phyloP scores from a whole-genome alignment of 2,888 invertebrate genomes.

The Leptinotarsa juncta region DNA sequence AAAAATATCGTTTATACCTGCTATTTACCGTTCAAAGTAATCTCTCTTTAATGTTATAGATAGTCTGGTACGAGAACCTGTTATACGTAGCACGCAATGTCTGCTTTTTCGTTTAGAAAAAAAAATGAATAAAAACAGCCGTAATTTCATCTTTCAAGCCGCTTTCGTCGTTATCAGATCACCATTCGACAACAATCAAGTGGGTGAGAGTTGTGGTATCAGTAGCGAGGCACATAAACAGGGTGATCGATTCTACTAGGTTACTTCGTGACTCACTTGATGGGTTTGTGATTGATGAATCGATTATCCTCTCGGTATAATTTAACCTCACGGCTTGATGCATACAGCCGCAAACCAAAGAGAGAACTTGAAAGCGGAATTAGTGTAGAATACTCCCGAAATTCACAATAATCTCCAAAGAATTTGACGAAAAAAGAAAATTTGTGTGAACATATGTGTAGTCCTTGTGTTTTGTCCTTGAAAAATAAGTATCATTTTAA shows the following conservation, averaged over 20 bases:
- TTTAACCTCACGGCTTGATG: background rate
- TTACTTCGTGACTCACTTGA: background rate
- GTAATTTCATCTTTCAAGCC: slow-evolving; percentile 56
- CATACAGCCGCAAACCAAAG: no score
- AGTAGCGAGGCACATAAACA: slow-evolving; percentile 3
- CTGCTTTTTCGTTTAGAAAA: slow-evolving; percentile 50
- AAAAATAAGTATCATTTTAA: no score
- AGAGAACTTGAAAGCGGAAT: no score
- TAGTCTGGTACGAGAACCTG: slow-evolving; percentile 53
- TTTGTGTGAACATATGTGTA: no score
- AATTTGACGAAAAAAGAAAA: no score
- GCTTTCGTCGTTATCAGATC: slow-evolving; percentile 53
- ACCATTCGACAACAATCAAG: slow-evolving; percentile 35
- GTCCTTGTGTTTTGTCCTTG: no score
- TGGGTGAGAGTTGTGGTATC: slow-evolving; percentile 26
- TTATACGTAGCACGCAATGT: slow-evolving; percentile 56
- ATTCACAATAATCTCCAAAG: no score
- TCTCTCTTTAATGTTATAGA: slow-evolving; percentile 47
- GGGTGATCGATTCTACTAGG: background rate
- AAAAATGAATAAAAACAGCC: slow-evolving; percentile 50
- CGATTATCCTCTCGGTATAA: background rate
- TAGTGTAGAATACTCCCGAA: no score
- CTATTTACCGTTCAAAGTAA: slow-evolving; percentile 44
- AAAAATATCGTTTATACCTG: slow-evolving; percentile 35
- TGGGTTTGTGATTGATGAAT: background rate